Evolutionary conservation across 2,888 invertebrate genomes (phyloP).

Genomic region (Campaea margaritaria): DNA sequence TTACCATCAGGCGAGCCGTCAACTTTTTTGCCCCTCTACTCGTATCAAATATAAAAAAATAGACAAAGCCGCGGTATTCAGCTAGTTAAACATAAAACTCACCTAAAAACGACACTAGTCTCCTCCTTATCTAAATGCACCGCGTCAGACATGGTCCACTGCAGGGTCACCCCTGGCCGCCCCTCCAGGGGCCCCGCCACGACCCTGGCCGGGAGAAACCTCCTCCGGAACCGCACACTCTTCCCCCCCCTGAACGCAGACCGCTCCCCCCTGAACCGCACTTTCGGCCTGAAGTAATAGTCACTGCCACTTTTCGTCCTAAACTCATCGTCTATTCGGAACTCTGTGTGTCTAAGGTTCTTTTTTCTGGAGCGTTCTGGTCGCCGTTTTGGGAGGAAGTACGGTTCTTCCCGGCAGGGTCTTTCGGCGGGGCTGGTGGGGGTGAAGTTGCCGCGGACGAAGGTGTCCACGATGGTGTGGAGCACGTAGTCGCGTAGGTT

Average conservation of each 20-base stretch:
- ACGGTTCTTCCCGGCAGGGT: slow-evolving; percentile 70
- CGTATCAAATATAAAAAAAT: too few relatives aligned
- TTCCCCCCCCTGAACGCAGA: slow-evolving; percentile 57
- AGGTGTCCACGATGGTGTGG: slow-evolving; percentile 70
- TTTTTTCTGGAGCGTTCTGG: slow-evolving; percentile 66
- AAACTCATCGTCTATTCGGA: slow-evolving; percentile 52
- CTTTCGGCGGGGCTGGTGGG: slow-evolving; percentile 68
- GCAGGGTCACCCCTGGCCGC: slow-evolving; percentile 62
- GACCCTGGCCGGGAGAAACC: slow-evolving; percentile 67
- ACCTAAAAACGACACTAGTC: slow-evolving; percentile 81
- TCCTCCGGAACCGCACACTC: slow-evolving; percentile 59
- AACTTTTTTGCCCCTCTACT: too few relatives aligned
- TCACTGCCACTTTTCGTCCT: slow-evolving; percentile 52
- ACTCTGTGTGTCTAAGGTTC: slow-evolving; percentile 47
- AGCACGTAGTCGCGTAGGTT: slow-evolving; percentile 73
- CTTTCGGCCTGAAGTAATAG: slow-evolving; percentile 71
- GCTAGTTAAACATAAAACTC: slow-evolving; percentile 45
- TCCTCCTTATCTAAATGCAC: slow-evolving; percentile 68
- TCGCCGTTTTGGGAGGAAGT: slow-evolving; percentile 71
- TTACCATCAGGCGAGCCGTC: too few relatives aligned
- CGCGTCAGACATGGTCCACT: slow-evolving; percentile 72
- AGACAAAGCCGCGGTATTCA: too few relatives aligned
- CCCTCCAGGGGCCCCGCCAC: slow-evolving; percentile 69
- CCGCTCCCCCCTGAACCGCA: slow-evolving; percentile 59
- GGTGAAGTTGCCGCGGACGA: slow-evolving; percentile 76